Percentiles rank a stretch among this genome's conserved stretches.
phyloP scores from a whole-genome alignment of 1,140 invertebrate genomes.

The Pteromalus puparum region DNA sequence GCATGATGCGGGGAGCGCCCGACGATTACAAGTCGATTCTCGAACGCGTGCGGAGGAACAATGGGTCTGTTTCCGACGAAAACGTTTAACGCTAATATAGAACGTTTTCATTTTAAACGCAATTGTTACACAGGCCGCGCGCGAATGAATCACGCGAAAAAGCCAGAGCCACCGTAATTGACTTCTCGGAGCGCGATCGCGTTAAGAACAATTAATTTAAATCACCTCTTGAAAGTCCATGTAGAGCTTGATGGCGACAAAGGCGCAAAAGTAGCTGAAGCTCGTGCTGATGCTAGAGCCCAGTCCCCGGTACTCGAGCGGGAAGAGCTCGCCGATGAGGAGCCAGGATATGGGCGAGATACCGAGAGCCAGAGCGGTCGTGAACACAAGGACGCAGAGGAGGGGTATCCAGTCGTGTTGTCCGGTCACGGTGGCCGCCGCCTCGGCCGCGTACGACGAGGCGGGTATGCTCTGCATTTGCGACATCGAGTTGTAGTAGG shows the following conservation, averaged over 20 bases:
- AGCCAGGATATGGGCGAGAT: conserved; percentile 93
- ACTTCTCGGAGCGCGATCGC: neutral
- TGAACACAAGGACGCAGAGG: conserved; percentile 88
- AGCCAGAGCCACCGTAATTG: neutral
- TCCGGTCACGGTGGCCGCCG: conserved; percentile 66
- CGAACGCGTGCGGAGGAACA: neutral
- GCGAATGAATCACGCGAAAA: too few species aligned
- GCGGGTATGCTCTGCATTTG: conserved; percentile 75
- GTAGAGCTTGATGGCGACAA: conserved; percentile 92
- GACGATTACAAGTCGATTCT: neutral
- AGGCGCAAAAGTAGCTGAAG: conserved; percentile 92
- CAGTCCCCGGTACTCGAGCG: conserved; percentile 87
- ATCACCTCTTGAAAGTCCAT: conserved; percentile 84
- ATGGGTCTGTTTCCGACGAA: neutral
- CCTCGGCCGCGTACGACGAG: conserved; percentile 61
- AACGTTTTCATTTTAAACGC: neutral
- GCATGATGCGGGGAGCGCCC: neutral
- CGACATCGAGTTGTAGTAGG: conserved; percentile 80
- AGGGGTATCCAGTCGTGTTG: conserved; percentile 87
- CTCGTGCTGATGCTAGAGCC: conserved; percentile 89
- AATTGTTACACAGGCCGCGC: too few species aligned
- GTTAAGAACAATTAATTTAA: neutral
- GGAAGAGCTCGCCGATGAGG: conserved; percentile 91
- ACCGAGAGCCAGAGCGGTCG: conserved; percentile 89
- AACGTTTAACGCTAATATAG: neutral